These are phyloP conservation scores for Megaustenia siamemsis DNA, from an alignment of 2,888 invertebrate species.

Conservation along the genomic window DNA sequence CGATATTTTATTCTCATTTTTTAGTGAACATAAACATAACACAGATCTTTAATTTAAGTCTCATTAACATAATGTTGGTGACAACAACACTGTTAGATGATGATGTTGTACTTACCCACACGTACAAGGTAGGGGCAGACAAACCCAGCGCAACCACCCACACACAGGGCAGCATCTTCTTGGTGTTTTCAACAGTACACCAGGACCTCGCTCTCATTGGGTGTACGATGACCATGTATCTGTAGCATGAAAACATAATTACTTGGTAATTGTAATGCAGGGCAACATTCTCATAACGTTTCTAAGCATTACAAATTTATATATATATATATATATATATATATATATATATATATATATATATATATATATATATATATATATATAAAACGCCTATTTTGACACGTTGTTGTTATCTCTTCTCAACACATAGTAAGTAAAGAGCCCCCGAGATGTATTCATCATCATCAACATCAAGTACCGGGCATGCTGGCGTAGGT, in stretches of 20 bases:
- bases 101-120: constrained; percentile 75
- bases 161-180: constrained; percentile 79
- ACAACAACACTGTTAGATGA: too few species aligned
- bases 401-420: too few species aligned
- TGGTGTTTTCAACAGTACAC: constrained; percentile 81
- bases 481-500: too few species aligned
- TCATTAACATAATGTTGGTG: background rate
- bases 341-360: constrained; percentile 34
- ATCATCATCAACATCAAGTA: too few species aligned
- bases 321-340: constrained; percentile 27
- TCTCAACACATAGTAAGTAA: too few species aligned
- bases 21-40: too few species aligned
- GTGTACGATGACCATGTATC: constrained; percentile 82
- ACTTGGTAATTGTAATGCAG: background rate
- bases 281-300: too few species aligned
- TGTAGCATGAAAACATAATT: constrained; percentile 61
- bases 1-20: too few species aligned
- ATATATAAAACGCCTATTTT: background rate
- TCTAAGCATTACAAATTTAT: background rate
- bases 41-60: too few species aligned
- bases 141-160: constrained; percentile 80
- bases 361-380: constrained; percentile 25
- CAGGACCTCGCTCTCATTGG: constrained; percentile 81
- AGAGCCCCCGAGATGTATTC: too few species aligned
- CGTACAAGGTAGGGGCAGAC: constrained; percentile 78